A percentile compares a stretch with the other conserved stretches of the same genome.
Conservation (phyloP, 2,888 invertebrate genomes). For the Mellilla xanthometata region DNA sequence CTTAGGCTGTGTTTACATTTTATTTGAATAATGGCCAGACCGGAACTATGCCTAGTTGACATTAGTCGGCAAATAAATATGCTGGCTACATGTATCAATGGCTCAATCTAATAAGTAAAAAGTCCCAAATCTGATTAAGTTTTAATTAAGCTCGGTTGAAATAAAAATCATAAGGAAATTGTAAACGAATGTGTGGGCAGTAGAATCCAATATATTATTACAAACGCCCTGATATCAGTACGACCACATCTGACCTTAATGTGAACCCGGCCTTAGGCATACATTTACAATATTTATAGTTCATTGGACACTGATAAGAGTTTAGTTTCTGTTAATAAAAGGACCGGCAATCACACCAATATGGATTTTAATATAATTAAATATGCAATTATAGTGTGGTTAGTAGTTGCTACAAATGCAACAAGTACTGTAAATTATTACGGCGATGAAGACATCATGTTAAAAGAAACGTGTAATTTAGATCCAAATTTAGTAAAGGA, state of each 20-base stretch:
- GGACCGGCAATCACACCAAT: constrained; percentile 6
- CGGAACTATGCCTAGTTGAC: too few relatives aligned
- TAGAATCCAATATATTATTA: too few relatives aligned
- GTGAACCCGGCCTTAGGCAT: constrained; percentile 1
- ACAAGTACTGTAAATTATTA: constrained; percentile 38
- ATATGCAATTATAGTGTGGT: constrained; percentile 19
- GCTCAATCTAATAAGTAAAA: too few relatives aligned
- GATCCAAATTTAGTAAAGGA: constrained; percentile 56
- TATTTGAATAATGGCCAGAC: too few relatives aligned
- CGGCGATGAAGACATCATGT: constrained; percentile 33
- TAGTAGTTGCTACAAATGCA: constrained; percentile 24
- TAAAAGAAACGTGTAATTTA: constrained; percentile 41
- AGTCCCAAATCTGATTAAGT: too few relatives aligned
- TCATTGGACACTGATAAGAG: constrained; percentile 11
- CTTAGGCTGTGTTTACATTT: too few relatives aligned
- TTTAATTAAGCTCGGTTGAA: too few relatives aligned
- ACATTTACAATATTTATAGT: constrained; percentile 1
- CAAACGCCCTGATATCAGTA: not conserved
- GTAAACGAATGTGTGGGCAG: too few relatives aligned
- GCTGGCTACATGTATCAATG: too few relatives aligned
- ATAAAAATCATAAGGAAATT: too few relatives aligned
- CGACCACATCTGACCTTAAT: too few relatives aligned
- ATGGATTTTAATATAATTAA: constrained; percentile 19
- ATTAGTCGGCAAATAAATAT: too few relatives aligned
- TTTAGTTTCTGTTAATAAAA: constrained; percentile 12